These are phyloP conservation scores for Ennomos quercinarius DNA, from an alignment of 2,888 invertebrate genomes.

Conservation along the genomic window DNA sequence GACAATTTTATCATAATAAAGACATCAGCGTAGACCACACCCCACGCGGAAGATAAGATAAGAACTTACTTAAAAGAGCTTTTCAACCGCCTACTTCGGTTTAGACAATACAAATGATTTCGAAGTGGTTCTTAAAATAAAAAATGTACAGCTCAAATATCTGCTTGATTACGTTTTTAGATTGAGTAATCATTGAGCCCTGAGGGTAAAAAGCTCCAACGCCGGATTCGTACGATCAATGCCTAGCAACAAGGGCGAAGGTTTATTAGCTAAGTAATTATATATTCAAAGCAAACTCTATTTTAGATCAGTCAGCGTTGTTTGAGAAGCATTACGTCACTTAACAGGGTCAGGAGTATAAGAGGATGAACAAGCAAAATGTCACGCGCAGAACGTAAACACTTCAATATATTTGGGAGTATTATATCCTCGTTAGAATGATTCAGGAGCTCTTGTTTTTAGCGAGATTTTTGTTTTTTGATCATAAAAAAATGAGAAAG, in stretches of 20 bases:
- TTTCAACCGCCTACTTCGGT: not conserved
- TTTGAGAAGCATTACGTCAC: constrained; percentile 17
- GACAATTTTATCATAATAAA: too few relatives aligned
- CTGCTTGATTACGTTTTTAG: not conserved
- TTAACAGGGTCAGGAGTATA: constrained; percentile 23
- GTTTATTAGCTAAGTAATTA: constrained; percentile 25
- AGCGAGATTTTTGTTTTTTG: not conserved
- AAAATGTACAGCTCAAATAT: not conserved
- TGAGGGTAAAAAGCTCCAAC: not conserved
- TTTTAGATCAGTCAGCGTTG: constrained; percentile 11
- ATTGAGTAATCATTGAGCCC: not conserved
- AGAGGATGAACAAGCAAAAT: constrained; percentile 15
- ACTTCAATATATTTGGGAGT: constrained; percentile 1
- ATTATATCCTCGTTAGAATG: constrained; percentile 14
- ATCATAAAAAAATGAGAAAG: not conserved
- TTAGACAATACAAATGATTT: not conserved
- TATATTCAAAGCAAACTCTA: constrained; percentile 31
- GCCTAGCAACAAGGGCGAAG: constrained; percentile 21
- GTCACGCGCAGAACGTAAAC: constrained; percentile 9
- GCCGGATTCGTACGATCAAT: constrained; percentile 16
- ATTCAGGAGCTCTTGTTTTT: constrained; percentile 19
- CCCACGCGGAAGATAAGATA: too few relatives aligned
- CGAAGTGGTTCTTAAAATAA: not conserved
- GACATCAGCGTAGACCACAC: too few relatives aligned
- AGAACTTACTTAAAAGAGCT: not conserved